These are phyloP conservation scores for Lacerta bilineata DNA, from an alignment of 2,797 vertebrate species.

Conservation along the genomic window DNA sequence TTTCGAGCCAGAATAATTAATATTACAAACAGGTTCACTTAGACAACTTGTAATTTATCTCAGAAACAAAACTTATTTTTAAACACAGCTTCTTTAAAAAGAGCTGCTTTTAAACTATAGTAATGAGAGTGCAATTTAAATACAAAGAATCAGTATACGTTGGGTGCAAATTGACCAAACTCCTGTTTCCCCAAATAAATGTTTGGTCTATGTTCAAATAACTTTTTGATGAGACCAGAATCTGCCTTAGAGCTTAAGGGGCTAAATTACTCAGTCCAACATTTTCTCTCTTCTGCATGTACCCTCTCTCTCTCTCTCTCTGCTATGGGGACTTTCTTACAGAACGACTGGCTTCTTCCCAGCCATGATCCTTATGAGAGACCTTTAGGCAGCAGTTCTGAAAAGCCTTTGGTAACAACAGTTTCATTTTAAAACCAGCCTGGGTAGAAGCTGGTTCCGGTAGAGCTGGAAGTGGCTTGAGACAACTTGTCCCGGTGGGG, in stretches of 20 bases:
- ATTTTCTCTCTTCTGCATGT: not conserved
- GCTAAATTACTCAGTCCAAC: not conserved
- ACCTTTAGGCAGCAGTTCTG: conserved; percentile 64
- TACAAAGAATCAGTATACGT: conserved; percentile 34
- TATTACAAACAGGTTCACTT: conserved; percentile 69
- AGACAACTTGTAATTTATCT: conserved; percentile 72
- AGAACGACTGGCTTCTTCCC: conserved; percentile 58
- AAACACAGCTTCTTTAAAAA: conserved; percentile 54
- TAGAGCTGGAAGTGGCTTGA: conserved; percentile 83
- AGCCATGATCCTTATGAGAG: conserved; percentile 77
- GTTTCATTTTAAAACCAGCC: conserved; percentile 79
- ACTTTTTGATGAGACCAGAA: conserved; percentile 43
- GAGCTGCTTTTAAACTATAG: conserved; percentile 53
- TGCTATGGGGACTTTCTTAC: conserved; percentile 37
- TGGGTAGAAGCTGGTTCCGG: conserved; percentile 79
- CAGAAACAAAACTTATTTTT: conserved; percentile 71
- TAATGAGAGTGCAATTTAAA: conserved; percentile 60
- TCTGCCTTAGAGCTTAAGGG: not conserved
- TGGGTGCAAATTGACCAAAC: conserved; percentile 9
- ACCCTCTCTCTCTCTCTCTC: conserved; percentile 1
- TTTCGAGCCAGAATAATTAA: conserved; percentile 78
- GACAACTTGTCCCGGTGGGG: conserved; percentile 83
- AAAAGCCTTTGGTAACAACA: conserved; percentile 76
- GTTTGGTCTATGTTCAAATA: conserved; percentile 56
- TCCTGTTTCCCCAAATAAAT: not conserved